Evolutionary conservation across 2,797 vertebrate species (phyloP).

Genomic region (Chiropotes sagulatus): DNA sequence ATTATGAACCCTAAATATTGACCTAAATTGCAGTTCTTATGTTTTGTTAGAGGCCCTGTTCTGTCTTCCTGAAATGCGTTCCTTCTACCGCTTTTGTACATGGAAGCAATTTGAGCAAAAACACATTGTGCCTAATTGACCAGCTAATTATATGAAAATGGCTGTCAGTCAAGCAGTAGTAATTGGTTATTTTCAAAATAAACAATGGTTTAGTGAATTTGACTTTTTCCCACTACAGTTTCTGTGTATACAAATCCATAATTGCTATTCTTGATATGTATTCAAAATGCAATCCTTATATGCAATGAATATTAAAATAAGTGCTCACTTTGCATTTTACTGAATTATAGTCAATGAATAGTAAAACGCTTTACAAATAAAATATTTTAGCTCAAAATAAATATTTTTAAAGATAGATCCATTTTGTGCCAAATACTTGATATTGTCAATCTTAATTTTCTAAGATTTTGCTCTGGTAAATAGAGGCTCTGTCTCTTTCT

Average conservation of each 20-base stretch:
- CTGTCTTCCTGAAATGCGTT: slow-evolving; percentile 1
- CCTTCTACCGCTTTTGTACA: neutral
- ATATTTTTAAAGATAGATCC: neutral
- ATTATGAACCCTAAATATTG: slow-evolving; percentile 33
- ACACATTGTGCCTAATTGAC: slow-evolving; percentile 53
- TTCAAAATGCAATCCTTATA: neutral
- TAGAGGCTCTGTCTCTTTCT: neutral
- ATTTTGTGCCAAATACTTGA: neutral
- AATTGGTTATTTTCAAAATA: slow-evolving; percentile 58
- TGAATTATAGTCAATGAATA: neutral
- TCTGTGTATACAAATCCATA: neutral
- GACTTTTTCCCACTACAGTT: neutral
- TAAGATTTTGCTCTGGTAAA: neutral
- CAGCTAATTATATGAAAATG: slow-evolving; percentile 62
- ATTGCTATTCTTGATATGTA: neutral
- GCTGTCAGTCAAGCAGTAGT: slow-evolving; percentile 48
- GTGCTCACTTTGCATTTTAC: neutral
- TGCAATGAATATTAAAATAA: neutral
- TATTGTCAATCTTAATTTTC: neutral
- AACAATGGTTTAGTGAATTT: slow-evolving; percentile 15
- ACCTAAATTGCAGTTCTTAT: slow-evolving; percentile 3
- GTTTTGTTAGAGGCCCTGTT: neutral
- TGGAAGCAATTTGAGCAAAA: slow-evolving; percentile 51
- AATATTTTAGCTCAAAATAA: neutral
- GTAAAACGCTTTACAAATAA: neutral